Conservation (phyloP, 1,140 invertebrate genomes). For the Linepithema humile region DNA sequence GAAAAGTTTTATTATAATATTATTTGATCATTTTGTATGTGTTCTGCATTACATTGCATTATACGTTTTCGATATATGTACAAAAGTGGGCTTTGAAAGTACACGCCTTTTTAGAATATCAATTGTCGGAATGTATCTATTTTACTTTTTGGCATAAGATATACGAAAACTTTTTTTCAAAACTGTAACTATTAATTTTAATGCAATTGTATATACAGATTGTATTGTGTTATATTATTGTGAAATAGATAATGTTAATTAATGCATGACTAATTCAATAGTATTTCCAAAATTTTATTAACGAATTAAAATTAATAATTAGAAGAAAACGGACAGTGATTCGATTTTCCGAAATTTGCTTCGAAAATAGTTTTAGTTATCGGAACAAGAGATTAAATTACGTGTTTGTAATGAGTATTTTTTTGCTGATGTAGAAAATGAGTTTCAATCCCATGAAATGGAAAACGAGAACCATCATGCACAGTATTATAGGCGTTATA, state of each 20-base stretch:
- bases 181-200: not conserved
- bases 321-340: not conserved
- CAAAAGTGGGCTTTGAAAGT: not conserved
- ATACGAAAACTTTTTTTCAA: no score
- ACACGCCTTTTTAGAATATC: not conserved
- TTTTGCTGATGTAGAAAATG: slow-evolving; percentile 69
- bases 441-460: slow-evolving; percentile 81
- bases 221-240: not conserved
- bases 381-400: not conserved
- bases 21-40: not conserved
- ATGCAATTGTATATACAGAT: not conserved
- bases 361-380: not conserved
- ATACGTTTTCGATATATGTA: not conserved
- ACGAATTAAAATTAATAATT: not conserved
- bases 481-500: slow-evolving; percentile 47
- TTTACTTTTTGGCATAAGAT: no score
- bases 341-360: not conserved
- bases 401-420: not conserved
- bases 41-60: not conserved
- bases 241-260: no score
- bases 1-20: not conserved
- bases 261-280: not conserved
- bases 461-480: slow-evolving; percentile 75
- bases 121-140: not conserved
- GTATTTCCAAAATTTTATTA: not conserved